Conservation (phyloP, 2,113 vertebrate species). For the Phoxinus phoxinus region DNA sequence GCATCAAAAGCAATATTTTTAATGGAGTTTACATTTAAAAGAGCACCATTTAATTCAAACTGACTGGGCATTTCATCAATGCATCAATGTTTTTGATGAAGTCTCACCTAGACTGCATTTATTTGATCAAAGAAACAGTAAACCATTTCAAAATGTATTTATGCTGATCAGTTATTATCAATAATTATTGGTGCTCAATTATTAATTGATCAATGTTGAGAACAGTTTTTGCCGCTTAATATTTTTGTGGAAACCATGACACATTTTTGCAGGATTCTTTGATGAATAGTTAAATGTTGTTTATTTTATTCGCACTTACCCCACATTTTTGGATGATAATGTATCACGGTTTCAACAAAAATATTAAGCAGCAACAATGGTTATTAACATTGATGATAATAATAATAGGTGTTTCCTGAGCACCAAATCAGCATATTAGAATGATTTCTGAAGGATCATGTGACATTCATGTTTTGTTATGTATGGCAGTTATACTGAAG, state of each 20-base stretch:
- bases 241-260: neutral
- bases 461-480: no score
- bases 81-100: neutral
- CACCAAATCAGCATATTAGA: neutral
- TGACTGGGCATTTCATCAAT: neutral
- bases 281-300: no score
- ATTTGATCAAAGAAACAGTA: neutral
- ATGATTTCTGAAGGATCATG: neutral
- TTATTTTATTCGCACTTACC: no score
- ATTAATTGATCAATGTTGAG: neutral
- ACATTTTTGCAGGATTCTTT: neutral
- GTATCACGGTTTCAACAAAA: neutral
- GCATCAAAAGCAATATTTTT: neutral
- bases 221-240: no score
- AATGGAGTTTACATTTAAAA: neutral
- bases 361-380: neutral
- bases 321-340: neutral
- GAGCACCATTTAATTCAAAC: neutral
- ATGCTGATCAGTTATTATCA: neutral
- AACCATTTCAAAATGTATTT: no score
- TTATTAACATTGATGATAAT: neutral
- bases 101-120: neutral
- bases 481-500: no score
- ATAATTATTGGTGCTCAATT: neutral
- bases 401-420: neutral